Conservation (phyloP, 2,113 vertebrate species). For the Columba livia region DNA sequence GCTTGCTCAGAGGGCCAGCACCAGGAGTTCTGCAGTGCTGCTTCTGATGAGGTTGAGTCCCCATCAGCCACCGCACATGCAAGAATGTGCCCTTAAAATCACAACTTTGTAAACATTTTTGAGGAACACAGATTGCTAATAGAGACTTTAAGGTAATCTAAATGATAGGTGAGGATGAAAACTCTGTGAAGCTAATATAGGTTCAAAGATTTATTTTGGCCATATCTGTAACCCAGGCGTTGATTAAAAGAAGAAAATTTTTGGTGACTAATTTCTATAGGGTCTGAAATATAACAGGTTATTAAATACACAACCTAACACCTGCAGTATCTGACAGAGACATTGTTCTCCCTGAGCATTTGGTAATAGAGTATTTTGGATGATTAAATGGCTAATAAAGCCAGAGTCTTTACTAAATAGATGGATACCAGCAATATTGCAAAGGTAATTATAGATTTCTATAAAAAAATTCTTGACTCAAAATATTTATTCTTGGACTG, state of each 20-base stretch:
- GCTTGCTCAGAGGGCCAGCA: background rate
- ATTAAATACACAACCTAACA: conserved; percentile 24
- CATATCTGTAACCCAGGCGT: background rate
- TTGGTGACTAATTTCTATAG: background rate
- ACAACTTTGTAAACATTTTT: background rate
- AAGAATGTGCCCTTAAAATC: background rate
- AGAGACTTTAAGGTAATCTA: background rate
- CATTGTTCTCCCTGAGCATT: conserved; percentile 29
- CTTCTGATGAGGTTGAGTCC: background rate
- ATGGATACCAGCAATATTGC: conserved; percentile 40
- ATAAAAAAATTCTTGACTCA: background rate
- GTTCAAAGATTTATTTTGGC: background rate
- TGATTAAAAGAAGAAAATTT: background rate
- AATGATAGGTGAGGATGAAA: background rate
- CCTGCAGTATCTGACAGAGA: conserved; percentile 22
- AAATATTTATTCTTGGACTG: conserved; percentile 18
- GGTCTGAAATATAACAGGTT: conserved; percentile 18
- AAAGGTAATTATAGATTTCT: conserved; percentile 47
- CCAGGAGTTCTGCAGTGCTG: rapidly evolving
- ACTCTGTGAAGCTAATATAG: background rate
- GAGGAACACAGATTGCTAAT: background rate
- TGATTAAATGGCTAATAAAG: conserved; percentile 51
- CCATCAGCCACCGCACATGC: background rate
- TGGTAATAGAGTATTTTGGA: conserved; percentile 25
- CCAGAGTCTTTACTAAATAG: conserved; percentile 18